Evolutionary conservation across 2,888 invertebrate species (phyloP).

Genomic region (Sialis fuliginosa): DNA sequence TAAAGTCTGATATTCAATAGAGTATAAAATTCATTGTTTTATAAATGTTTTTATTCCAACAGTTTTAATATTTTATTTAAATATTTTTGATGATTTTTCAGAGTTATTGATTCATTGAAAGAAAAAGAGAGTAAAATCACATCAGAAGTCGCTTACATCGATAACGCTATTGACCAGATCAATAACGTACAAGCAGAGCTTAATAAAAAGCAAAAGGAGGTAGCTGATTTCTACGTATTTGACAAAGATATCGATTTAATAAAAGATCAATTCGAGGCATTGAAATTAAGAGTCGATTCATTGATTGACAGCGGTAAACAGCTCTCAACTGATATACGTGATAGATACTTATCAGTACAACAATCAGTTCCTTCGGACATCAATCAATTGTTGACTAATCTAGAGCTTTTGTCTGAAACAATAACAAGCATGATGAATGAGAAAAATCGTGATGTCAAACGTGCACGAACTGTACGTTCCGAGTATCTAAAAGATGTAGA

Average conservation of each 20-base stretch:
- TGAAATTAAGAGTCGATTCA: slow-evolving; percentile 37
- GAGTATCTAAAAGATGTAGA: slow-evolving; percentile 69
- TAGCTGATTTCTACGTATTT: slow-evolving; percentile 58
- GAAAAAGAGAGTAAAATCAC: slow-evolving; percentile 57
- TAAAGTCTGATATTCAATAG: no score
- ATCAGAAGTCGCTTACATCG: slow-evolving; percentile 60
- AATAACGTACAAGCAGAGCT: slow-evolving; percentile 49
- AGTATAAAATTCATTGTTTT: no score
- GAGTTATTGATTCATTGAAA: slow-evolving; percentile 64
- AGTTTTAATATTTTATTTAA: no score
- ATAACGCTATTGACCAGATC: slow-evolving; percentile 50
- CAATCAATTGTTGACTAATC: slow-evolving; percentile 58
- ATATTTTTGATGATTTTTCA: slow-evolving; percentile 25
- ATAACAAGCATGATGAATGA: slow-evolving; percentile 69
- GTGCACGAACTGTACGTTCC: slow-evolving; percentile 62
- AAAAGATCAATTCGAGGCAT: slow-evolving; percentile 37
- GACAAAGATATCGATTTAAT: slow-evolving; percentile 49
- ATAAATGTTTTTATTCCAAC: no score
- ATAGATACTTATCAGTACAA: slow-evolving; percentile 41
- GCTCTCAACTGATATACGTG: slow-evolving; percentile 38
- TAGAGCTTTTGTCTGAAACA: slow-evolving; percentile 68
- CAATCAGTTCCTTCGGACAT: slow-evolving; percentile 59
- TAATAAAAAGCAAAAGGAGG: slow-evolving; percentile 44
- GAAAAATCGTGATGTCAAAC: slow-evolving; percentile 72
- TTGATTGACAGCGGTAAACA: slow-evolving; percentile 36